Conservation (phyloP, 2,113 vertebrate genomes). For the Mesocricetus auratus region DNA sequence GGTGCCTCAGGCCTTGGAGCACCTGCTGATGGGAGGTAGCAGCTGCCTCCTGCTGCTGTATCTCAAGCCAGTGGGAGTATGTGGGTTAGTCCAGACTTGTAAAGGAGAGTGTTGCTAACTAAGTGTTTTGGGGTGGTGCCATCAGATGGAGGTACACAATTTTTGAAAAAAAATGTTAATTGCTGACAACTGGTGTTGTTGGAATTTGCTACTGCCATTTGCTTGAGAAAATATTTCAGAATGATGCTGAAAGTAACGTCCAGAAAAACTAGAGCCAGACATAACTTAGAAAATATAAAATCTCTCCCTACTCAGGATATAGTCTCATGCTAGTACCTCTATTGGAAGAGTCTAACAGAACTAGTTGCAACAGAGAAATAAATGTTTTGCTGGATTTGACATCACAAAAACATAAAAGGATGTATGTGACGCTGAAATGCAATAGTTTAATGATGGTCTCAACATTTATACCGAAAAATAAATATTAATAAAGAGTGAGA, state of each 20-base stretch:
- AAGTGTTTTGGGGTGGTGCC: background rate
- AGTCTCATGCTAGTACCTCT: background rate
- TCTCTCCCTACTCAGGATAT: background rate
- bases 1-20: background rate
- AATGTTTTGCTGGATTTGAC: background rate
- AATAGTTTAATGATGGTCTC: background rate
- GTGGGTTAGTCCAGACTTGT: background rate
- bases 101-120: background rate
- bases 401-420: background rate
- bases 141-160: background rate
- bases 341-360: background rate
- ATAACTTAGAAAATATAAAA: background rate
- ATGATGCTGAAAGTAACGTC: background rate
- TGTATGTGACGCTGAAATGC: background rate
- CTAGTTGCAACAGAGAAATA: background rate
- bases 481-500: background rate
- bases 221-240: background rate
- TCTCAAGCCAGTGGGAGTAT: background rate
- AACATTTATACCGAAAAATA: background rate
- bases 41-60: background rate
- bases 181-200: background rate
- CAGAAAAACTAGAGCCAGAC: background rate
- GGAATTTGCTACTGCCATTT: background rate
- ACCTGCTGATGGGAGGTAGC: background rate
- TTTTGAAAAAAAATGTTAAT: background rate